phyloP scores from a whole-genome alignment of 2,888 invertebrate species.

The Ptychoptera contaminata region DNA sequence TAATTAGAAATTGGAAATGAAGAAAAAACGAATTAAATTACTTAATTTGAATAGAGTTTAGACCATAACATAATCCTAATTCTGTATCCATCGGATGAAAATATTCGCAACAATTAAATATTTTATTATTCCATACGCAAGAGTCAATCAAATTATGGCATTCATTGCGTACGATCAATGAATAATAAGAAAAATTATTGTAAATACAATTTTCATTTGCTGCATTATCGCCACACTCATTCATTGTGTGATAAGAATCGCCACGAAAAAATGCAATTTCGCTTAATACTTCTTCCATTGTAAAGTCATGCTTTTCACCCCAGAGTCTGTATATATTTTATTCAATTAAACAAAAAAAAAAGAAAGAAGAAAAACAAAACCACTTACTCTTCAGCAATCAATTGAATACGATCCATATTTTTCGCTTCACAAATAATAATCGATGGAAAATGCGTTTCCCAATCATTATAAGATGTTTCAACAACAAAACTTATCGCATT shows the following conservation, averaged over 20 bases:
- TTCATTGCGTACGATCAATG: constrained; percentile 39
- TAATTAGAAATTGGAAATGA: not conserved
- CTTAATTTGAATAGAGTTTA: constrained; percentile 44
- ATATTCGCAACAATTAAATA: constrained; percentile 48
- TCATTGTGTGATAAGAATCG: constrained; percentile 44
- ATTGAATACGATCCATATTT: constrained; percentile 43
- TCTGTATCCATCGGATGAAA: constrained; percentile 50
- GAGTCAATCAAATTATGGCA: constrained; percentile 39
- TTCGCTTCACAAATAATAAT: constrained; percentile 54
- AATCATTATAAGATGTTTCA: constrained; percentile 55
- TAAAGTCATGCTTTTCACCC: constrained; percentile 47
- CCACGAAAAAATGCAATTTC: constrained; percentile 56
- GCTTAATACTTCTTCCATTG: constrained; percentile 51
- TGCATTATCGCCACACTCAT: constrained; percentile 38
- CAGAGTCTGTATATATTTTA: constrained; percentile 34
- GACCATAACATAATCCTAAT: constrained; percentile 46
- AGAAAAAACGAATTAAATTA: constrained; percentile 9
- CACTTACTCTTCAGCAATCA: constrained; percentile 45
- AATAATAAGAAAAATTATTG: constrained; percentile 42
- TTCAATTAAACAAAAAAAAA: not conserved
- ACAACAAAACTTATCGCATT: constrained; percentile 63
- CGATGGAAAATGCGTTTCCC: constrained; percentile 57
- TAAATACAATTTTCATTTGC: constrained; percentile 39
- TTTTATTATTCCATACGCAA: constrained; percentile 44
- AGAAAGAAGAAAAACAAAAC: not conserved